A percentile compares a stretch with the other conserved stretches of the same genome.
These are phyloP conservation scores for Macrosiphum euphorbiae DNA, from an alignment of 2,888 invertebrate genomes.

Conservation along the genomic window DNA sequence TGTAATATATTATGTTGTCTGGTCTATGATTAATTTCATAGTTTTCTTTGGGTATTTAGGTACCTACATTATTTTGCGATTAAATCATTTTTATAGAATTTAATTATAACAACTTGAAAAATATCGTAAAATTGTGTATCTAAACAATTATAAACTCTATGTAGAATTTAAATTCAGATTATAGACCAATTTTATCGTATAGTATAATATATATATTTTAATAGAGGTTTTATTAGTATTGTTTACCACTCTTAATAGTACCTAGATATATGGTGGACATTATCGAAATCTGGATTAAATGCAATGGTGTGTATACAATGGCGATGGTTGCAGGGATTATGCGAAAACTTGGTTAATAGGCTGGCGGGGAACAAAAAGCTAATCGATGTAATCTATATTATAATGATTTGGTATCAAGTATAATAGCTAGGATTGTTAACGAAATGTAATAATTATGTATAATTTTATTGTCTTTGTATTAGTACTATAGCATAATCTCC, in stretches of 20 bases:
- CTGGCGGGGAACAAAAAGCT: conserved; percentile 15
- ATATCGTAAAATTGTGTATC: not conserved
- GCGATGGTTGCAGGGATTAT: not conserved
- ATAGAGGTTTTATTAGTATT: not conserved
- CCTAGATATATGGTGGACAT: not conserved
- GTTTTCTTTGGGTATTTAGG: not conserved
- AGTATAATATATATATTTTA: not conserved
- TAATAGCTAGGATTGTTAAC: not conserved
- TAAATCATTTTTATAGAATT: not conserved
- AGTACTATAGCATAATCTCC: not conserved
- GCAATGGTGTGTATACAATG: not conserved
- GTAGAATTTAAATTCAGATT: not conserved
- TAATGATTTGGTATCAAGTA: not conserved
- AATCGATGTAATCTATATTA: not conserved
- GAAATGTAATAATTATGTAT: not conserved
- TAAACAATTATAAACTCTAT: not conserved
- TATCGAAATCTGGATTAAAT: conserved; percentile 24
- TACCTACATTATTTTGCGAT: not conserved
- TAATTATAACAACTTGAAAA: not conserved
- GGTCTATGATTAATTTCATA: not conserved
- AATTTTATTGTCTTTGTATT: not conserved
- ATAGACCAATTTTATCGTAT: not conserved
- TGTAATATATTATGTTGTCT: not conserved
- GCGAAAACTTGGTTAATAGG: not conserved
- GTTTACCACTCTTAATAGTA: not conserved